Evolutionary conservation across 2,797 vertebrate genomes (phyloP), one percentile per base, ranked within the genome.

Genomic region (Caiman crocodilus): DNA sequence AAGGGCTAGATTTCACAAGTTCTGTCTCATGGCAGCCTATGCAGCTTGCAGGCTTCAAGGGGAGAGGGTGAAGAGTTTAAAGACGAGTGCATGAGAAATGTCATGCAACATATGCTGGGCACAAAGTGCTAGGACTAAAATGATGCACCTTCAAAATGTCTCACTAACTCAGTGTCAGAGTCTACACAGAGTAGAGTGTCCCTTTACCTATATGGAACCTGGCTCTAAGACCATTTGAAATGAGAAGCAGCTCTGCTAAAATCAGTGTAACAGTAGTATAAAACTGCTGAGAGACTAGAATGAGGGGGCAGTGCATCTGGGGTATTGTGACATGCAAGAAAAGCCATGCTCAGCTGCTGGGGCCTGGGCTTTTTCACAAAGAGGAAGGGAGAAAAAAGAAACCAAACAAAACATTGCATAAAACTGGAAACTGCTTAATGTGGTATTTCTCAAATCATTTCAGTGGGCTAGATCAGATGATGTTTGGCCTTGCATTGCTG

Each of bases 101-200:
- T 67, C 18, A 50, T 59, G 61, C 84, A 93, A 84, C 91, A 92
- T 16, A 69, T 4, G 2, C 25, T 12, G 28, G n/a, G 90, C 18
- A 83, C 4, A 60, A 79, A 76, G 5, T 1, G 16, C 1, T 58
- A 35, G 26, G 82, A 14, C 59, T 73, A 79, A 87, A 84, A 28
- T 32, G 3, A 88, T 26, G 23, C 6, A 69, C 88, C 55, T 6
- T 26, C 77, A 71, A 83, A 56, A 35, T 83, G 60, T 93, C 67
- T 35, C 60, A 4, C 4, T 20, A 0, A 0, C 4, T 9, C 0
- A 0, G 30, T 2, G 15, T 4, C 4, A 0, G 0, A 0, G 0
- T 8, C 69, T 50, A 16, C 25, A 23, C 23, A 84, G 63, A 88
- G 75, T 12, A 18, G 30, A 57, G 35, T 12, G 21, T 6, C 30